phyloP scores from a whole-genome alignment of 2,113 vertebrate species.

The Podarcis muralis region DNA sequence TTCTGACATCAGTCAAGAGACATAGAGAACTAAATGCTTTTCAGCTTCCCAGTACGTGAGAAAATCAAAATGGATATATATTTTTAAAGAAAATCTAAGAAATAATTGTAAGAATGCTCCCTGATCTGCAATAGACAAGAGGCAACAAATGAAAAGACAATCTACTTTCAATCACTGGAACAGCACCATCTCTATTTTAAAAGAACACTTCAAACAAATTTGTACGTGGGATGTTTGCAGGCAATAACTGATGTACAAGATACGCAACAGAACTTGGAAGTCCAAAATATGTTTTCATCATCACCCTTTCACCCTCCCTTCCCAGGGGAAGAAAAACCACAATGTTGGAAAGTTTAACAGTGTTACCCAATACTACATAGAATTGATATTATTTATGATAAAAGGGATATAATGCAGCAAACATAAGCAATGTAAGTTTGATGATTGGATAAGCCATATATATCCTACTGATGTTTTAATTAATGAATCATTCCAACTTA shows the following conservation, averaged over 20 bases:
- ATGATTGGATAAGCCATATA: not conserved
- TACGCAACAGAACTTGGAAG: not conserved
- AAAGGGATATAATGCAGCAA: not conserved
- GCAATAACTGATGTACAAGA: conserved; percentile 40
- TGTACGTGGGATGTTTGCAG: conserved; percentile 29
- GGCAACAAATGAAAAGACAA: conserved; percentile 51
- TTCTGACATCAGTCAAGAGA: conserved; percentile 20
- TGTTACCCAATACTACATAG: conserved; percentile 3
- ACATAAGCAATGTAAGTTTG: not conserved
- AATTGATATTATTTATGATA: not conserved
- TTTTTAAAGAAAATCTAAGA: conserved; percentile 47
- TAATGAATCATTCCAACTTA: not conserved
- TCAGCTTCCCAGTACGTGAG: conserved; percentile 29
- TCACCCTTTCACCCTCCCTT: not conserved
- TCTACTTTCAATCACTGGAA: not conserved
- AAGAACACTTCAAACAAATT: conserved; percentile 59
- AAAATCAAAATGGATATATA: conserved; percentile 48
- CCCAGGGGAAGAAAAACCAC: not conserved
- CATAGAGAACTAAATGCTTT: conserved; percentile 5
- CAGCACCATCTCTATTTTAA: conserved; percentile 47
- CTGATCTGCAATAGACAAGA: conserved; percentile 31
- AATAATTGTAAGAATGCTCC: conserved; percentile 63
- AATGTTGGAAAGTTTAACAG: not conserved
- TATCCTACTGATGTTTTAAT: not conserved
- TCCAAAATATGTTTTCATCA: conserved; percentile 15